Base-by-base conservation (phyloP, 2,888 invertebrate species). In the Reticulitermes lucifugus region DNA sequence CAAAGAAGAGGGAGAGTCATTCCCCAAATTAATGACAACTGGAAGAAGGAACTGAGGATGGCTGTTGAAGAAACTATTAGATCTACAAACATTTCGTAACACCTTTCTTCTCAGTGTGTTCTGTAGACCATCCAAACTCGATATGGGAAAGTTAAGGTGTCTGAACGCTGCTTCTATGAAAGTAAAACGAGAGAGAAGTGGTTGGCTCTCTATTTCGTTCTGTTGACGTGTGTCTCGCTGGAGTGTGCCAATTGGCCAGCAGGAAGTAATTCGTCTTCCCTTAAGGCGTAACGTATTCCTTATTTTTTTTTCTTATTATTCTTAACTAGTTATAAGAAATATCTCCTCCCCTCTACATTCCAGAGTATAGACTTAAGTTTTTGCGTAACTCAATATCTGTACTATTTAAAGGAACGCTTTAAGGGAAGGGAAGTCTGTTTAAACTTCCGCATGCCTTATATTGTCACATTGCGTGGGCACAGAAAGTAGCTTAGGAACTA, bases 261-360 rank as follows among this genome's bases (percentile, higher is more conserved):
- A 25, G n/a, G 25, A 65, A 65, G 65, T 65, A n/a, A 10, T 65
- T 6, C n/a, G 65, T 25, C 25, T n/a, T n/a, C n/a, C 65, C 65
- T 60, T 14, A 25, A 65, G 65, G 65, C 65, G 12, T 65, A 65
- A 1, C 25, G 5, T 25, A n/a, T 65, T n/a, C 2, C 6, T 65
- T 25, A 25, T n/a, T 65, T 65, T 25, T 25, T 60, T 14, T 65
- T 65, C 65, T n/a, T n/a, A 65, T 25, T 65, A 4, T n/a, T 55
- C 14, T 65, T 65, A 65, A 65, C 65, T 1, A 65, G 65, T 65
- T 65, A 65, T 12, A n/a, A 65, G n/a, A 65, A 60, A 65, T 65
- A 25, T n/a, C n/a, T 65, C n/a, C 65, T 65, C 65, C 65, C 65
- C n/a, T 65, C 65, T 65, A n/a, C 65, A 65, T 65, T n/a, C 65